Evolutionary conservation across 2,888 invertebrate genomes (phyloP).

Genomic region (Zaprionus lineosus): DNA sequence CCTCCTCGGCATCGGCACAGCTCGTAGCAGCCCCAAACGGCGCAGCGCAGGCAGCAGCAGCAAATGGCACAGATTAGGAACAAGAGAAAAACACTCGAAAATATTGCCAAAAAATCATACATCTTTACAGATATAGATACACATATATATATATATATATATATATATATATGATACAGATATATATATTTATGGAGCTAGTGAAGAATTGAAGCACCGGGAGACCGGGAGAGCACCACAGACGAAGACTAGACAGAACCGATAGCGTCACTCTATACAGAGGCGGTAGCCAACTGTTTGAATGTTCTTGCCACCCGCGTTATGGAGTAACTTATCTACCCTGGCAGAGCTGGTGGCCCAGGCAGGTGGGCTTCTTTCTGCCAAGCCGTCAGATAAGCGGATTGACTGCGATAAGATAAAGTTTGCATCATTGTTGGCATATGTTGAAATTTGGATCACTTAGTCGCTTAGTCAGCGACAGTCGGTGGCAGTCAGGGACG

Average conservation of each 20-base stretch:
- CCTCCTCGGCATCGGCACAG: slow-evolving; percentile 33
- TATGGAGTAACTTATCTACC: slow-evolving; percentile 26
- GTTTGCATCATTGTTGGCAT: slow-evolving; percentile 33
- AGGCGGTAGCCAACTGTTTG: slow-evolving; percentile 32
- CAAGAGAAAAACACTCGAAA: slow-evolving; percentile 67
- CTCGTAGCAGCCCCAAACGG: slow-evolving; percentile 64
- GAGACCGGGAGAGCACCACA: too few species aligned
- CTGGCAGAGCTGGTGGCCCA: neutral
- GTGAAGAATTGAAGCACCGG: too few species aligned
- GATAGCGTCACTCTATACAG: neutral
- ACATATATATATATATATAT: neutral
- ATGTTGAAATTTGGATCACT: slow-evolving; percentile 17
- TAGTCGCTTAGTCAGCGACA: slow-evolving; percentile 2
- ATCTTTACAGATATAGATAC: slow-evolving; percentile 29
- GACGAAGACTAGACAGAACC: too few species aligned
- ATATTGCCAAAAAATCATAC: slow-evolving; percentile 56
- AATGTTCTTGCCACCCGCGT: neutral
- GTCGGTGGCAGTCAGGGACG: neutral
- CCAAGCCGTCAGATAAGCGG: slow-evolving; percentile 22
- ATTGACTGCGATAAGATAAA: slow-evolving; percentile 43
- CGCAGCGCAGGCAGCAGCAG: slow-evolving; percentile 66
- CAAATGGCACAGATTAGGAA: slow-evolving; percentile 60
- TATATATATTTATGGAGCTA: neutral
- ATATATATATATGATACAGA: neutral
- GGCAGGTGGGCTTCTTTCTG: slow-evolving; percentile 7